Evolutionary conservation across 2,797 vertebrate genomes (phyloP).

Genomic region (Premnoplex brunnescens): DNA sequence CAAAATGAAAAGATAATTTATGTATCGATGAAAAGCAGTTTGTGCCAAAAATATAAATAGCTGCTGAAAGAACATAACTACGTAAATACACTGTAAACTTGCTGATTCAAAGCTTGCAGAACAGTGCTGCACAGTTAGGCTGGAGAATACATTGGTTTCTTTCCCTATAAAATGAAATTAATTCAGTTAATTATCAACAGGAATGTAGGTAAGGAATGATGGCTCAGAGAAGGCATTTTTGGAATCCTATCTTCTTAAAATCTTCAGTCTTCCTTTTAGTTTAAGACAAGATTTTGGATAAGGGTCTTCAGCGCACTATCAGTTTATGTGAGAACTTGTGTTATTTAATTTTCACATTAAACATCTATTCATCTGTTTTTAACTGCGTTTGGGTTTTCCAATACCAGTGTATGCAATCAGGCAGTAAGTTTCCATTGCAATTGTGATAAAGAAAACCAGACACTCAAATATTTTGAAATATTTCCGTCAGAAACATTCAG

Average conservation of each 20-base stretch:
- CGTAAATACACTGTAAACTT: background rate
- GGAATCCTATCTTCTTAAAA: background rate
- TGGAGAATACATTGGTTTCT: background rate
- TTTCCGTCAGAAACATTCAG: background rate
- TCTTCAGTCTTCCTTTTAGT: background rate
- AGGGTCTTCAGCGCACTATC: background rate
- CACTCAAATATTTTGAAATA: conserved; percentile 1
- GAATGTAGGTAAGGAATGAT: background rate
- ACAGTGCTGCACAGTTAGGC: background rate
- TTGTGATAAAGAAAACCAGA: conserved; percentile 16
- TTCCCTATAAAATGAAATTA: background rate
- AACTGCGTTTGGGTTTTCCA: background rate
- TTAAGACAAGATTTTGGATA: background rate
- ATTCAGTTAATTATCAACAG: background rate
- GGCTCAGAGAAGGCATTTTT: background rate
- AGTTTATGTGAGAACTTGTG: background rate
- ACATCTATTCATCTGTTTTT: background rate
- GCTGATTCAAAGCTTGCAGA: background rate
- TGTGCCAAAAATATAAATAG: background rate
- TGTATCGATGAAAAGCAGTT: background rate
- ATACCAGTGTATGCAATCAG: background rate
- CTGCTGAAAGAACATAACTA: background rate
- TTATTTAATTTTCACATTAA: conserved; percentile 24
- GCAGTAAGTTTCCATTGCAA: conserved; percentile 53
- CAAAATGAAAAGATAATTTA: background rate